These are phyloP conservation scores for Caradrina clavipalpis DNA, from an alignment of 2,888 invertebrate genomes.

Conservation along the genomic window DNA sequence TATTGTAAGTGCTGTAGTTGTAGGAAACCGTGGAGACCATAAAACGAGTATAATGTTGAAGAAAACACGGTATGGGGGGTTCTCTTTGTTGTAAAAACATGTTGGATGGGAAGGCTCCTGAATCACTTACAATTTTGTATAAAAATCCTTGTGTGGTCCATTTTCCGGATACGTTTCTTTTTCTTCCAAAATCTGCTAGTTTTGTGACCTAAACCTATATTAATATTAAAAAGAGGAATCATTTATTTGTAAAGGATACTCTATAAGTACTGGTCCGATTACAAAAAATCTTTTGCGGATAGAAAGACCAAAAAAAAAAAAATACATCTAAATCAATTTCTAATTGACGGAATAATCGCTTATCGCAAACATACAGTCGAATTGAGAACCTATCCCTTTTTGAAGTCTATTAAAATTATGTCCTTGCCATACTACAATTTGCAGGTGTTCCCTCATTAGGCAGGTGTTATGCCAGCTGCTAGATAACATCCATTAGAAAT, in stretches of 20 bases:
- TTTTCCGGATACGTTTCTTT: not conserved
- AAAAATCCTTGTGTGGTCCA: slow-evolving; percentile 9
- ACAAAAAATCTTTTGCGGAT: too few relatives aligned
- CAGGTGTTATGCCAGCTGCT: slow-evolving; percentile 36
- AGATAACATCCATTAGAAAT: slow-evolving; percentile 28
- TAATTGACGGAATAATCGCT: too few relatives aligned
- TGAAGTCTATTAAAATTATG: not conserved
- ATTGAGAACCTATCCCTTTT: too few relatives aligned
- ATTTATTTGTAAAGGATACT: too few relatives aligned
- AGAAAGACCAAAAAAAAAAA: too few relatives aligned
- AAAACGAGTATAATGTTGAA: slow-evolving; percentile 70
- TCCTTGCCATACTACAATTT: not conserved
- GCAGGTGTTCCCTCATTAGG: slow-evolving; percentile 32
- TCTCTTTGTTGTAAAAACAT: slow-evolving; percentile 31
- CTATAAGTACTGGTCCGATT: too few relatives aligned
- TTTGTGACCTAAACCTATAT: not conserved
- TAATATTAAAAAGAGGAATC: too few relatives aligned
- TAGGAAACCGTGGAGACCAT: slow-evolving; percentile 68
- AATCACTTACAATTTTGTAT: slow-evolving; percentile 3
- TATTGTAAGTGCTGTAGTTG: slow-evolving; percentile 80
- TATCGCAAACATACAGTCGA: too few relatives aligned
- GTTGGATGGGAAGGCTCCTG: slow-evolving; percentile 25
- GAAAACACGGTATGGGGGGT: slow-evolving; percentile 64
- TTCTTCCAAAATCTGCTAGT: not conserved
- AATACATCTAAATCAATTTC: too few relatives aligned